Evolutionary conservation across 2,888 invertebrate genomes (phyloP).

Genomic region (Napeogenes sylphis): DNA sequence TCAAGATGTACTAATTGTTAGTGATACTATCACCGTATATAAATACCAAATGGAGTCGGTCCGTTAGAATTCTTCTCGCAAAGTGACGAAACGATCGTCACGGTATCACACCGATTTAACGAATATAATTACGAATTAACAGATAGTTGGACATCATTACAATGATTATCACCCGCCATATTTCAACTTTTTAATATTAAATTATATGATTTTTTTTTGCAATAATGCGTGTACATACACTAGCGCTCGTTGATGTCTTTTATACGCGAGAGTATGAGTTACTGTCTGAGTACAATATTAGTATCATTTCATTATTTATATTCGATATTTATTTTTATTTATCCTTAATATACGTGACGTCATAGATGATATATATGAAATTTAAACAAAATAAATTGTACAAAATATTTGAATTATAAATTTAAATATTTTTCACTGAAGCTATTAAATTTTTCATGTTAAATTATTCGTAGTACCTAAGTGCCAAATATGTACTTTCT

Average conservation of each 20-base stretch:
- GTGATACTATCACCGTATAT: conserved; percentile 41
- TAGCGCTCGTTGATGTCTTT: conserved; percentile 60
- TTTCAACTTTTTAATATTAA: no score
- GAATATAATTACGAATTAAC: conserved; percentile 61
- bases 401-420: conserved; percentile 9
- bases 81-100: conserved; percentile 48
- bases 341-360: no score
- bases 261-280: conserved; percentile 28
- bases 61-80: conserved; percentile 69
- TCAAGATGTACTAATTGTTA: conserved; percentile 42
- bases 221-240: no score
- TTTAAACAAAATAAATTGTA: not conserved
- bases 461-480: conserved; percentile 29
- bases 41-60: conserved; percentile 43
- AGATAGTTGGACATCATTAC: conserved; percentile 26
- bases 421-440: conserved; percentile 11
- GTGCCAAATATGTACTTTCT: conserved; percentile 35
- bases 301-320: no score
- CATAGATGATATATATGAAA: no score
- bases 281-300: not conserved
- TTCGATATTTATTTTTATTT: no score
- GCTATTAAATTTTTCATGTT: conserved; percentile 15
- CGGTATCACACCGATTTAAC: conserved; percentile 57
- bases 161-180: not conserved
- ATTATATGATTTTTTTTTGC: no score